Percentiles rank a stretch among this genome's conserved stretches.
phyloP scores from a whole-genome alignment of 2,888 invertebrate genomes.

The Drosophila setosimentum region DNA sequence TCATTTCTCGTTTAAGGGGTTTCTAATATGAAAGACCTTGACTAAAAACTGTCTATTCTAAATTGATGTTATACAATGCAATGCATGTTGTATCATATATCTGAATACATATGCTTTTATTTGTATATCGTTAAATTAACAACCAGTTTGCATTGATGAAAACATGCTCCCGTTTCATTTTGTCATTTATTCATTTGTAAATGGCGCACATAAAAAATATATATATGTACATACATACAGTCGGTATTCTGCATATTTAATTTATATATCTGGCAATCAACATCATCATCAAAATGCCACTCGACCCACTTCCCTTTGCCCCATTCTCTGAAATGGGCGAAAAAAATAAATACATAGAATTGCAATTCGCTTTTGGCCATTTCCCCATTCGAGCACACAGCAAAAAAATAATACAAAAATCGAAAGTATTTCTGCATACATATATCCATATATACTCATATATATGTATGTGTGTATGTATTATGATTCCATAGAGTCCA shows the following conservation, averaged over 20 bases:
- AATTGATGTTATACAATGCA: conserved; percentile 26
- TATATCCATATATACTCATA: conserved; percentile 14
- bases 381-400: conserved; percentile 2
- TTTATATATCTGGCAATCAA: conserved; percentile 78
- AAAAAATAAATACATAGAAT: conserved; percentile 59
- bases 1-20: conserved; percentile 41
- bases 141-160: conserved; percentile 43
- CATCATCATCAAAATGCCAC: conserved; percentile 72
- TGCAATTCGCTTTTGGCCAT: conserved; percentile 48
- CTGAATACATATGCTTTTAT: neutral
- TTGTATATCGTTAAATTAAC: neutral
- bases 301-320: conserved; percentile 29
- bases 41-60: conserved; percentile 37
- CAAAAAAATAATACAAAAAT: conserved; percentile 43
- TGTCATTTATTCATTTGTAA: conserved; percentile 78
- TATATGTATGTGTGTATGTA: neutral
- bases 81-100: conserved; percentile 15
- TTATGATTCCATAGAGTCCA: conserved; percentile 37
- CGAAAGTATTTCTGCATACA: conserved; percentile 53
- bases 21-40: conserved; percentile 46
- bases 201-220: conserved; percentile 67
- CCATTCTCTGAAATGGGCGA: conserved; percentile 29
- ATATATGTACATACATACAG: conserved; percentile 39
- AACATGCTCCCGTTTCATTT: conserved; percentile 53
- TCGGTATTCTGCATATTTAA: conserved; percentile 73